Percentiles rank a stretch among this genome's conserved stretches.
Conservation (phyloP, 2,797 vertebrate genomes). For the Pitangus sulphuratus region DNA sequence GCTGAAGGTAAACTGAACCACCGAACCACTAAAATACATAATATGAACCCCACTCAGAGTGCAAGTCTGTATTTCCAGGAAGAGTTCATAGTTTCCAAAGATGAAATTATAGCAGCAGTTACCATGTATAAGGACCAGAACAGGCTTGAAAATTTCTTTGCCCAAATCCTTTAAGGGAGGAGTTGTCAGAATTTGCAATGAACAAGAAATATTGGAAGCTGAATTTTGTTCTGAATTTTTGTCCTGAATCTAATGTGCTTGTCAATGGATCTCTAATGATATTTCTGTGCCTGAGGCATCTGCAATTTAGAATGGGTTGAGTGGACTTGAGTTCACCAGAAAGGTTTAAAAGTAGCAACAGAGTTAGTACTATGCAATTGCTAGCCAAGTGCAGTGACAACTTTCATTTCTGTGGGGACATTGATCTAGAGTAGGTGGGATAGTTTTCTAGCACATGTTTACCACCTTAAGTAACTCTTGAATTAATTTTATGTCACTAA, state of each 20-base stretch:
- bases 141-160: neutral
- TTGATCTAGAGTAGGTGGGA: neutral
- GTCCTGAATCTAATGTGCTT: neutral
- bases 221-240: neutral
- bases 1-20: neutral
- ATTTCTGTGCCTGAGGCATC: neutral
- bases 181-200: neutral
- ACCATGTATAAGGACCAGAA: neutral
- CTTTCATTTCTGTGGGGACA: neutral
- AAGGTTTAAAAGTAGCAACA: neutral
- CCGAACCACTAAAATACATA: neutral
- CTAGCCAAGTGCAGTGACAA: neutral
- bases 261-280: neutral
- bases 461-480: neutral
- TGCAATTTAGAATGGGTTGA: neutral
- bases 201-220: neutral
- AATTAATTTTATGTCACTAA: neutral
- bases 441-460: neutral
- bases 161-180: neutral
- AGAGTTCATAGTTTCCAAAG: neutral
- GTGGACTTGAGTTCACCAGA: neutral
- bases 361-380: neutral
- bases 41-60: neutral
- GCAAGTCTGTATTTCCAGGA: neutral
- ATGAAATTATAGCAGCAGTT: neutral